Evolutionary conservation across 2,888 invertebrate species (phyloP).

Genomic region (Gastrophysa polygoni): DNA sequence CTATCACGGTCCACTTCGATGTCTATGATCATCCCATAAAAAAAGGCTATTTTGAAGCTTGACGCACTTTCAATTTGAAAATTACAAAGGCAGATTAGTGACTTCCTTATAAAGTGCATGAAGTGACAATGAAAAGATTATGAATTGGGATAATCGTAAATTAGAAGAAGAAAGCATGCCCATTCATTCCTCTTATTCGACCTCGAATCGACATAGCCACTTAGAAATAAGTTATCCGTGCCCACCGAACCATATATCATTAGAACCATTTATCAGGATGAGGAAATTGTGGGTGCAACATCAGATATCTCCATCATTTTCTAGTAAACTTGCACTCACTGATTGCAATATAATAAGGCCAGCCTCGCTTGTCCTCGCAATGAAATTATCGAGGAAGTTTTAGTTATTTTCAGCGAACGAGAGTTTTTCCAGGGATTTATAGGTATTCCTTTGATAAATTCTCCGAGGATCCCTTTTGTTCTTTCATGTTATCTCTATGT

Average conservation of each 20-base stretch:
- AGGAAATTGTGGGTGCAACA: not conserved
- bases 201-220: conserved; percentile 8
- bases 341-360: not conserved
- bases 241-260: conserved; percentile 4
- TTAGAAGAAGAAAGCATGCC: conserved; percentile 21
- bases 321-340: not conserved
- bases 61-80: conserved; percentile 25
- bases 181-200: conserved; percentile 4
- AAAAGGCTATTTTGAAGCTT: conserved; percentile 11
- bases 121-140: conserved; percentile 34
- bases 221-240: conserved; percentile 14
- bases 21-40: too few species aligned
- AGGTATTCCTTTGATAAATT: too few species aligned
- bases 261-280: not conserved
- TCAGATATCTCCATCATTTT: not conserved
- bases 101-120: conserved; percentile 36
- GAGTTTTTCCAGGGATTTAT: too few species aligned
- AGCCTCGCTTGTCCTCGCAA: not conserved
- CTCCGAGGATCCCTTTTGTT: too few species aligned
- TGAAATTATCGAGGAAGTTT: not conserved
- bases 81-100: conserved; percentile 23
- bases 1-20: too few species aligned
- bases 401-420: not conserved
- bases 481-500: too few species aligned
- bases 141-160: conserved; percentile 28